Conservation (phyloP, 2,888 invertebrate genomes). For the Leptura quadrifasciata region DNA sequence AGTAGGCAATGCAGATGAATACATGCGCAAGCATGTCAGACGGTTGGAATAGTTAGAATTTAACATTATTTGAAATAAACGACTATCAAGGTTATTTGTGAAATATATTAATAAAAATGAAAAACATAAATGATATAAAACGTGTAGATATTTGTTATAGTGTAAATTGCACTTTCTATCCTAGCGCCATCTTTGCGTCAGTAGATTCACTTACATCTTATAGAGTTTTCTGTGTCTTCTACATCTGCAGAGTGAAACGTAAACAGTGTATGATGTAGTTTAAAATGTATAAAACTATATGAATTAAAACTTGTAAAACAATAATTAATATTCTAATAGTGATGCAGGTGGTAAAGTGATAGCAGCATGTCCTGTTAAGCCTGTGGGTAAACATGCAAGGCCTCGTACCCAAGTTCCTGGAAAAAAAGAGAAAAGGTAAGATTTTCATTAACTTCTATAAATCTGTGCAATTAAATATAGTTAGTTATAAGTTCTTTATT, state of each 20-base stretch:
- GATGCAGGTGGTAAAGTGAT: slow-evolving; percentile 73
- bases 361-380: slow-evolving; percentile 78
- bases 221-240: neutral
- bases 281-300: neutral
- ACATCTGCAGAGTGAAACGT: neutral
- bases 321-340: slow-evolving; percentile 58
- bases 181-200: slow-evolving; percentile 47
- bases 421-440: slow-evolving; percentile 44
- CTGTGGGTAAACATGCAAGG: slow-evolving; percentile 78
- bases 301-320: neutral
- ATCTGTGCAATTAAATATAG: neutral
- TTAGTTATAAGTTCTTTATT: neutral
- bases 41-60: neutral
- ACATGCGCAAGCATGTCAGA: neutral
- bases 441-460: too few species aligned
- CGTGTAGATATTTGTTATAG: slow-evolving; percentile 41
- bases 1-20: too few species aligned
- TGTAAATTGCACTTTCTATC: slow-evolving; percentile 48
- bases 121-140: slow-evolving; percentile 42
- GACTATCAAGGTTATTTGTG: neutral
- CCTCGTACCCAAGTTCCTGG: slow-evolving; percentile 78
- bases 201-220: slow-evolving; percentile 39
- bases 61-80: neutral
- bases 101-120: slow-evolving; percentile 25
- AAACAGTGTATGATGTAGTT: neutral